These are phyloP conservation scores for Platichthys stellatus DNA, from an alignment of 2,113 vertebrate genomes.

Conservation along the genomic window DNA sequence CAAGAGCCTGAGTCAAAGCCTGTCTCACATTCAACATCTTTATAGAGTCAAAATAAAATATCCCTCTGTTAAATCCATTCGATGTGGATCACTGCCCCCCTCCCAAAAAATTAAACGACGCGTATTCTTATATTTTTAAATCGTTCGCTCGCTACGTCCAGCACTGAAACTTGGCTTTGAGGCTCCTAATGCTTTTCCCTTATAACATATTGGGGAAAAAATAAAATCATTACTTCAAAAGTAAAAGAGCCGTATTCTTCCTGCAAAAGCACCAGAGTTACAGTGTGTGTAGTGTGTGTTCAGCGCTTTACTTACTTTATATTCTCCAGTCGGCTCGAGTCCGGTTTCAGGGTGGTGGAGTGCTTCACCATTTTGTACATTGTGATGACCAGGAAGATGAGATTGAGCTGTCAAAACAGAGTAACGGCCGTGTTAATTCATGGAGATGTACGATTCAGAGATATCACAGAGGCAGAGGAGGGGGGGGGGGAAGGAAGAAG, in stretches of 20 bases:
- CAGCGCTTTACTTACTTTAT: slow-evolving; percentile 94
- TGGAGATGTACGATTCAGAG: slow-evolving; percentile 60
- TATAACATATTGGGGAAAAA: slow-evolving; percentile 6
- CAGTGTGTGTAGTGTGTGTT: slow-evolving; percentile 41
- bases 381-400: slow-evolving; percentile 99
- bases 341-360: slow-evolving; percentile 99
- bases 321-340: slow-evolving; percentile 99
- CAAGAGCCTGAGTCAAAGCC: slow-evolving; percentile 28
- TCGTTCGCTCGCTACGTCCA: neutral
- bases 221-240: slow-evolving; percentile 29
- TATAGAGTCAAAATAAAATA: slow-evolving; percentile 13
- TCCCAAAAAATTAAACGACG: neutral
- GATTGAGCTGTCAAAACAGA: slow-evolving; percentile 95
- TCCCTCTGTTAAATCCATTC: slow-evolving; percentile 35
- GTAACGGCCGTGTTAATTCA: slow-evolving; percentile 77
- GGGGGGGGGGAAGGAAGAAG: neutral
- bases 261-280: slow-evolving; percentile 34
- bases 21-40: slow-evolving; percentile 30
- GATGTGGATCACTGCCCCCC: slow-evolving; percentile 21
- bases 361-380: slow-evolving; percentile 99
- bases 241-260: slow-evolving; percentile 17
- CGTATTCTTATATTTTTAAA: neutral
- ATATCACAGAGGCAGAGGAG: slow-evolving; percentile 39
- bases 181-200: slow-evolving; percentile 24
- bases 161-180: neutral